Conservation (phyloP, 2,888 invertebrate genomes). For the Thysanoteuthis rhombus region DNA sequence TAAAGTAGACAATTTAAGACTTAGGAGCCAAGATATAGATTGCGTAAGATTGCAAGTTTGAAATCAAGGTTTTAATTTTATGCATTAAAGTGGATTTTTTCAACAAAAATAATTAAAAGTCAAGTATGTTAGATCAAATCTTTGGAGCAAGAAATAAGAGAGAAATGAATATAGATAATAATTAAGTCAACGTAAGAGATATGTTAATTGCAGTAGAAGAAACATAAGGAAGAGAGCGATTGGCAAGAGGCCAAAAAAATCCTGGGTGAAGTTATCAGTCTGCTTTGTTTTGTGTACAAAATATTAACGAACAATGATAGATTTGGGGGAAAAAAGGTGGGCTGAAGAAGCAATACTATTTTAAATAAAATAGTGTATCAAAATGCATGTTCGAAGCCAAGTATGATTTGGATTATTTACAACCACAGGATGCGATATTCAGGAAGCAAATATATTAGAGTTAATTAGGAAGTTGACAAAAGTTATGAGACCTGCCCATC, state of each 20-base stretch:
- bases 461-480: neutral
- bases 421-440: neutral
- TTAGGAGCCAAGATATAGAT: too few relatives aligned
- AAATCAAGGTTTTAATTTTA: too few relatives aligned
- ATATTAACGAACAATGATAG: neutral
- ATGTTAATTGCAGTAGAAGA: neutral
- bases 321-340: neutral
- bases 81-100: too few relatives aligned
- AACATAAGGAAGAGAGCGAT: neutral
- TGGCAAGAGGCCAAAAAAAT: neutral
- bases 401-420: neutral
- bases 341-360: neutral
- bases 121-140: too few relatives aligned
- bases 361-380: neutral
- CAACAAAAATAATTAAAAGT: neutral
- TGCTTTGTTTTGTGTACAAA: neutral
- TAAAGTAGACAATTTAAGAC: too few relatives aligned
- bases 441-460: neutral
- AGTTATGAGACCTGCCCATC: neutral
- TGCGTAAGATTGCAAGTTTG: too few relatives aligned
- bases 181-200: neutral
- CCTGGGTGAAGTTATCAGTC: neutral
- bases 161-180: neutral
- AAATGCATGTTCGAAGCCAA: neutral
- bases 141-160: neutral